A percentile compares a stretch with the other conserved stretches of the same genome.
Evolutionary conservation across 2,113 vertebrate genomes (phyloP).

Genomic region (Onychostoma macrolepis): DNA sequence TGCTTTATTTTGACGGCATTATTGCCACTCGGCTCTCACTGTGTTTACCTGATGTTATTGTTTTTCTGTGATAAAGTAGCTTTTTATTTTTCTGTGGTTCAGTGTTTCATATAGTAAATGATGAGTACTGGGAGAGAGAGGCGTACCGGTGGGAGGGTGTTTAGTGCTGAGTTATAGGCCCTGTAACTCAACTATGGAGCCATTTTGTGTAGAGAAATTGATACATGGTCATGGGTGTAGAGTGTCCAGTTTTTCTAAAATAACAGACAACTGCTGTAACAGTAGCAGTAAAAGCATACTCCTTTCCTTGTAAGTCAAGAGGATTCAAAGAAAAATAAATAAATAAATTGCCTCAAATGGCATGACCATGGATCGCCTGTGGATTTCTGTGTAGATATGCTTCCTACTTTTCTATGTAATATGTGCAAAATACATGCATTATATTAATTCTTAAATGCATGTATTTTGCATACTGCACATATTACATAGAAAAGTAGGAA

Average conservation of each 20-base stretch:
- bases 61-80: conserved; percentile 50
- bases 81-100: conserved; percentile 53
- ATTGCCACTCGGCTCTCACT: conserved; percentile 41
- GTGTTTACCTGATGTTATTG: conserved; percentile 52
- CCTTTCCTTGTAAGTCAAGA: neutral
- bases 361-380: neutral
- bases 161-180: conserved; percentile 52
- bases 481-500: neutral
- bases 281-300: neutral
- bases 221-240: neutral
- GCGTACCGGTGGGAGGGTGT: conserved; percentile 30
- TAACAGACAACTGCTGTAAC: neutral
- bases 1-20: conserved; percentile 48
- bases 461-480: neutral
- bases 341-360: neutral
- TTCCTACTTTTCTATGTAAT: too few species aligned
- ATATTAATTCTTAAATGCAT: too few species aligned
- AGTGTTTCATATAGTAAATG: conserved; percentile 53
- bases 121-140: conserved; percentile 38
- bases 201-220: conserved; percentile 44
- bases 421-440: too few species aligned
- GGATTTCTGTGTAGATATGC: too few species aligned
- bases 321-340: neutral
- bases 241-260: conserved; percentile 21
- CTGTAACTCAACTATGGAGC: conserved; percentile 19